Conservation (phyloP, 2,797 vertebrate genomes). For the Streptopelia turtur region DNA sequence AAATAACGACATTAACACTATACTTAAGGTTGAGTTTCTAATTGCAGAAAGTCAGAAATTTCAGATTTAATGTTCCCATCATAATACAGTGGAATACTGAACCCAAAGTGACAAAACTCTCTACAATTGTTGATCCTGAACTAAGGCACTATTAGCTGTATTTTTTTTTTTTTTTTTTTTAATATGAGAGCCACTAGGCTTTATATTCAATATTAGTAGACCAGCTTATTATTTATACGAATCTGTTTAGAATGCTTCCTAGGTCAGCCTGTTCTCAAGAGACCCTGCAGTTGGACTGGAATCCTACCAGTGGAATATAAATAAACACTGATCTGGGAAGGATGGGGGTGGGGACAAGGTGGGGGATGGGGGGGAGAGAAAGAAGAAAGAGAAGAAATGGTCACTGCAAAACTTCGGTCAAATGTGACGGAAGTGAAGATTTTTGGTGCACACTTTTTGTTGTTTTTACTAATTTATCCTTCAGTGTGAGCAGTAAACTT, state of each 20-base stretch:
- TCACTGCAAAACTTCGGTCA: background rate
- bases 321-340: background rate
- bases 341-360: accelerated
- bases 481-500: background rate
- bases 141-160: background rate
- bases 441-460: background rate
- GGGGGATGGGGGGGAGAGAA: background rate
- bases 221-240: background rate
- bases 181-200: background rate
- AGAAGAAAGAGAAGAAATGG: background rate
- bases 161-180: background rate
- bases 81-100: background rate
- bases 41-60: constrained; percentile 13
- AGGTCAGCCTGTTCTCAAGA: background rate
- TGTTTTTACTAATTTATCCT: constrained; percentile 10
- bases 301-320: background rate
- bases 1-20: constrained; percentile 27
- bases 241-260: background rate
- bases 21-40: background rate
- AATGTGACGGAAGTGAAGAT: background rate
- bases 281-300: background rate
- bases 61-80: background rate
- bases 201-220: background rate
- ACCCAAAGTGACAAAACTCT: background rate
- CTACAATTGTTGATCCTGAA: background rate